phyloP scores from a whole-genome alignment of 35 echinoderm and acorn worm genomes.

The Eucidaris tribuloides region DNA sequence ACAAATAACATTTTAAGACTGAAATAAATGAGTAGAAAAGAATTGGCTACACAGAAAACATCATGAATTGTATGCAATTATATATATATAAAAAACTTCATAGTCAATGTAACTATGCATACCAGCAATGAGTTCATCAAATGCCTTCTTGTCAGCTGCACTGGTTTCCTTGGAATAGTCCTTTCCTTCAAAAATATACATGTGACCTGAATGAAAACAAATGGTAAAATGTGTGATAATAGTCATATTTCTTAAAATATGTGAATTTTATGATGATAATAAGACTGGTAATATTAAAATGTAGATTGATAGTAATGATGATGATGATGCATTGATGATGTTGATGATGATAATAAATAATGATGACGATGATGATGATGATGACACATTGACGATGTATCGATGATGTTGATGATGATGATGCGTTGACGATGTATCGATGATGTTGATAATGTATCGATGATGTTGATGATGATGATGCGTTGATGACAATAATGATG shows the following conservation, averaged over 20 bases:
- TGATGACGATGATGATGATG: too few species aligned
- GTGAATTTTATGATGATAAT: not conserved
- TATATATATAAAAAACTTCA: not conserved
- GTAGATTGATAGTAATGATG: too few species aligned
- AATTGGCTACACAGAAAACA: not conserved
- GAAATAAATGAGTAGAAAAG: not conserved
- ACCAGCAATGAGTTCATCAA: constrained; percentile 85
- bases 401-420: too few species aligned
- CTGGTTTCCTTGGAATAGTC: constrained; percentile 92
- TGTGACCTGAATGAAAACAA: constrained; percentile 51
- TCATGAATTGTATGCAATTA: not conserved
- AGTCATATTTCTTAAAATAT: not conserved
- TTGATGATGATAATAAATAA: too few species aligned
- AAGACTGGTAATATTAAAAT: too few species aligned
- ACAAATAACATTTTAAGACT: not conserved
- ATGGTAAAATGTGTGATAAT: not conserved
- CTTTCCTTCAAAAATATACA: constrained; percentile 99
- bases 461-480: too few species aligned
- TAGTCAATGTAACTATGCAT: not conserved
- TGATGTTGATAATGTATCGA: too few species aligned
- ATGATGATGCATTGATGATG: too few species aligned
- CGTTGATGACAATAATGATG: too few species aligned
- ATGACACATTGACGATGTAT: too few species aligned
- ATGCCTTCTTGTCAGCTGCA: constrained; percentile 70
- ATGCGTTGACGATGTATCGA: too few species aligned